Percentiles rank a stretch among this genome's conserved stretches.
phyloP scores from a whole-genome alignment of 2,888 invertebrate genomes.

The Coelinius sp. region DNA sequence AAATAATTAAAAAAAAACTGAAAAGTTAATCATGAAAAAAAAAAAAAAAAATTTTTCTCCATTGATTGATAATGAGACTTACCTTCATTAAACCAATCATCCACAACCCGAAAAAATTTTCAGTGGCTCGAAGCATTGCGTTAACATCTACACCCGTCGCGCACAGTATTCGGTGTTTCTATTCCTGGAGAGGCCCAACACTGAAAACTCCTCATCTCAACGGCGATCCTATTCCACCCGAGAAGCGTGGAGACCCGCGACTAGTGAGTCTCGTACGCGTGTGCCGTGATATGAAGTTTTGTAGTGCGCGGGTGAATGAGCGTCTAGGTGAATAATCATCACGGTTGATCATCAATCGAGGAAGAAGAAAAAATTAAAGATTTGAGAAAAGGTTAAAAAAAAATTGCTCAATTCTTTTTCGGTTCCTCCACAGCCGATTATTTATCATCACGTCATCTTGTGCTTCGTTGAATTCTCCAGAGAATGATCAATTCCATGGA shows the following conservation, averaged over 20 bases:
- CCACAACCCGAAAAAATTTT: not conserved
- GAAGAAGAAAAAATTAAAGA: too few species aligned
- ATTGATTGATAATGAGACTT: not conserved
- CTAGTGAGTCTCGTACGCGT: constrained; percentile 54
- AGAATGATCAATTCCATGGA: too few species aligned
- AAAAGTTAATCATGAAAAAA: not conserved
- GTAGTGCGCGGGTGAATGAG: constrained; percentile 55
- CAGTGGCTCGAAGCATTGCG: not conserved
- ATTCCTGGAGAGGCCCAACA: constrained; percentile 68
- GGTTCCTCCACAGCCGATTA: too few species aligned
- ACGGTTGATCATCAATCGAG: constrained; percentile 1
- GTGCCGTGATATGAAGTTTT: constrained; percentile 52
- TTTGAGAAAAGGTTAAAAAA: too few species aligned
- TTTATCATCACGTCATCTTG: too few species aligned
- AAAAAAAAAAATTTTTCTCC: not conserved
- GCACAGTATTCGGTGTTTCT: constrained; percentile 61
- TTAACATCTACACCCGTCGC: constrained; percentile 16
- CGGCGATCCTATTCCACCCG: constrained; percentile 49
- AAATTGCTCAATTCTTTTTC: too few species aligned
- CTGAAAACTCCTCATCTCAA: constrained; percentile 64
- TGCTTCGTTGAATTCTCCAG: too few species aligned
- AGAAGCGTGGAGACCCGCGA: constrained; percentile 44
- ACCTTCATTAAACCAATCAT: not conserved
- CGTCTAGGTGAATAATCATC: constrained; percentile 41
- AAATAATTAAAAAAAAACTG: too few species aligned